A percentile compares a stretch with the other conserved stretches of the same genome.
phyloP scores from a whole-genome alignment of 2,113 vertebrate genomes.

The Trogon melanurus region DNA sequence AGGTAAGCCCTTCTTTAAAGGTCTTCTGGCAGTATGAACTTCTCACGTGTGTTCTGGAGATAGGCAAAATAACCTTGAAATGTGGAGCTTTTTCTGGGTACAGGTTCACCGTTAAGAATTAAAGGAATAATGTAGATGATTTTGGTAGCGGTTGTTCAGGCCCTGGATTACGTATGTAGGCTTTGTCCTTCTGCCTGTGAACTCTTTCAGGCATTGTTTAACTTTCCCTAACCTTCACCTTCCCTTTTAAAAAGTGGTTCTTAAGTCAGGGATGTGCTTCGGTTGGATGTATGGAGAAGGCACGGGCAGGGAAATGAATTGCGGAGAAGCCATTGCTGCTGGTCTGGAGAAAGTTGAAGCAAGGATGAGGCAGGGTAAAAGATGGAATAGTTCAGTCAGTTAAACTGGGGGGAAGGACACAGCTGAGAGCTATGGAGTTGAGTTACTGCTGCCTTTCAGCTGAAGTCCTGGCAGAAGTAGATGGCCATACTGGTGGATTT shows the following conservation, averaged over 20 bases:
- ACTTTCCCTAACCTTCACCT: background rate
- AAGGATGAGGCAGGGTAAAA: background rate
- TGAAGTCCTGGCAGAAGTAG: background rate
- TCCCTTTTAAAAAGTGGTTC: background rate
- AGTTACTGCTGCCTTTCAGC: background rate
- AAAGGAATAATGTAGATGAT: background rate
- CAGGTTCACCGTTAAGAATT: background rate
- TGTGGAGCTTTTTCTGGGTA: background rate
- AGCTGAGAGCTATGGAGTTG: background rate
- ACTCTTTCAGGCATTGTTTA: background rate
- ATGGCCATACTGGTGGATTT: background rate
- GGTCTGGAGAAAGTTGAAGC: background rate
- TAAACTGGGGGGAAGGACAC: background rate
- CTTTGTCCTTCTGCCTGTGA: background rate
- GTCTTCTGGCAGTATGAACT: background rate
- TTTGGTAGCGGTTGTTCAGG: background rate
- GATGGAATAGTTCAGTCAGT: background rate
- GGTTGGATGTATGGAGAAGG: background rate
- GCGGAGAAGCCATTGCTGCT: background rate
- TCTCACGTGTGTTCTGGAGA: background rate
- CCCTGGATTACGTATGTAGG: background rate
- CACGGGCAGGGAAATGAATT: background rate
- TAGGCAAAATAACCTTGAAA: rapidly evolving
- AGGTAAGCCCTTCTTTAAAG: constrained; percentile 75
- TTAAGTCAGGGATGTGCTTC: background rate